Percentiles rank a stretch among this genome's conserved stretches.
Conservation (phyloP, 2,797 vertebrate species). For the Melanotaenia trifasciata region DNA sequence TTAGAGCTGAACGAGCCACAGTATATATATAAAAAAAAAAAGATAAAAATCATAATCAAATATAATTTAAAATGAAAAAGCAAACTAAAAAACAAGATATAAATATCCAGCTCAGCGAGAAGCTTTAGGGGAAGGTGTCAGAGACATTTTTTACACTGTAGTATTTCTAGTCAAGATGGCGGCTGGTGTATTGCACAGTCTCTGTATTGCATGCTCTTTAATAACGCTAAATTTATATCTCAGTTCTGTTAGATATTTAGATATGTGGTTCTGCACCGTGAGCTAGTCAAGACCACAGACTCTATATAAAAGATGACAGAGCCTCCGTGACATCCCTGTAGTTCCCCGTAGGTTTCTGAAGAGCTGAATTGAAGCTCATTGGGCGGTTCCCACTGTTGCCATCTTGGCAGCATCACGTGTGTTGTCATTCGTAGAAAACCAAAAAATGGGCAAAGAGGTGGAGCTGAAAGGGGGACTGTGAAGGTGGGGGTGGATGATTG, state of each 20-base stretch:
- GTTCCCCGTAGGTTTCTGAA: too few relatives aligned
- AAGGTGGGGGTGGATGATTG: too few relatives aligned
- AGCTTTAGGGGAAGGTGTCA: background rate
- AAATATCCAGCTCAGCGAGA: background rate
- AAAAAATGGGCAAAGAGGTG: too few relatives aligned
- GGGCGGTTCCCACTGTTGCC: too few relatives aligned
- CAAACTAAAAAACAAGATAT: background rate
- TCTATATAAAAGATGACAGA: too few relatives aligned
- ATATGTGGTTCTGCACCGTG: background rate
- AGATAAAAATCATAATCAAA: background rate
- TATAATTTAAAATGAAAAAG: background rate
- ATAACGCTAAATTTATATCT: background rate
- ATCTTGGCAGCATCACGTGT: too few relatives aligned
- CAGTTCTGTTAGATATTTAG: background rate
- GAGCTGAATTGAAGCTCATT: too few relatives aligned
- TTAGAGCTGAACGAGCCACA: rapidly evolving
- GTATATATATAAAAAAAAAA: background rate
- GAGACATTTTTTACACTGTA: background rate
- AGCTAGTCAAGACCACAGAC: background rate
- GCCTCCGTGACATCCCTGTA: too few relatives aligned
- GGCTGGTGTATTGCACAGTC: background rate
- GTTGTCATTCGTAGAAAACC: too few relatives aligned
- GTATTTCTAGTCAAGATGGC: background rate
- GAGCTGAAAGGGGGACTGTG: too few relatives aligned
- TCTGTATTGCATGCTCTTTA: background rate